Percentiles rank a stretch among this genome's conserved stretches.
phyloP scores from a whole-genome alignment of 2,888 invertebrate species.

The Machimus rusticus region DNA sequence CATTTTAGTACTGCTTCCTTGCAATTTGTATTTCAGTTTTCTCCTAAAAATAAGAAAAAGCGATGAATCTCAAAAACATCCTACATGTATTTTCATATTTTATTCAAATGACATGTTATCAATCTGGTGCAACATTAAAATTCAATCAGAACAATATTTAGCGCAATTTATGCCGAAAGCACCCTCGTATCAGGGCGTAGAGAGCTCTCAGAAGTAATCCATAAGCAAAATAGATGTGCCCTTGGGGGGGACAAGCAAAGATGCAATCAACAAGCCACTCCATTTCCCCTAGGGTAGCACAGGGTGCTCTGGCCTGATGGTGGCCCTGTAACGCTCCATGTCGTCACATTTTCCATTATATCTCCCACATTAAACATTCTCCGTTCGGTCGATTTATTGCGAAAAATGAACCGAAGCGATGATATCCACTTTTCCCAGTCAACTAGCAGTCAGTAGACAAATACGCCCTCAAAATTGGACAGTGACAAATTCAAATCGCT shows the following conservation, averaged over 20 bases:
- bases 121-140: not conserved
- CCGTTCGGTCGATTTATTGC: slow-evolving; percentile 1
- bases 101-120: not conserved
- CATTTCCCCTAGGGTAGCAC: not conserved
- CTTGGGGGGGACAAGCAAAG: not conserved
- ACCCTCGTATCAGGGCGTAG: not conserved
- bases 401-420: slow-evolving; percentile 7
- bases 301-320: not conserved
- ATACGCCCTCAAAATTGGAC: slow-evolving; percentile 3
- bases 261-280: not conserved
- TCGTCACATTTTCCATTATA: not conserved
- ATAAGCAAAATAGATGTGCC: not conserved
- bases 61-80: not conserved
- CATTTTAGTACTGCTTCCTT: not conserved
- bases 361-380: slow-evolving; percentile 1
- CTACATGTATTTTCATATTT: not conserved
- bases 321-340: not conserved
- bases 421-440: not conserved
- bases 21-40: not conserved
- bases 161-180: not conserved
- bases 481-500: slow-evolving; percentile 20
- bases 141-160: not conserved
- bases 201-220: not conserved
- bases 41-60: not conserved
- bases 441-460: not conserved